Evolutionary conservation across 2,797 vertebrate species (phyloP).

Genomic region (Oophaga sylvatica): DNA sequence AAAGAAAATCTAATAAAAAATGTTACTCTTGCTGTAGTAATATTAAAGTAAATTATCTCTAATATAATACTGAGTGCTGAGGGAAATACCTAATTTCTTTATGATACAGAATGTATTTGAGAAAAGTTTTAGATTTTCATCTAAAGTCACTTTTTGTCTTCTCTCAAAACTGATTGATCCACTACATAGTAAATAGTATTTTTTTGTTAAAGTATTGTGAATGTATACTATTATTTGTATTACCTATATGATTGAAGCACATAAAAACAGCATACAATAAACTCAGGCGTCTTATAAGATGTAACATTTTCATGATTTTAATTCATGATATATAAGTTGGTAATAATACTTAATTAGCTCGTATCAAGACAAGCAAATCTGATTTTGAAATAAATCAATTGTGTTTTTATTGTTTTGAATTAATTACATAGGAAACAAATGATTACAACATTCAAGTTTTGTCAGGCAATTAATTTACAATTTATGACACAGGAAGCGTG

Average conservation of each 20-base stretch:
- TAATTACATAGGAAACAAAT: slow-evolving; percentile 54
- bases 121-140: too few species aligned
- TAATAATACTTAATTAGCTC: slow-evolving; percentile 53
- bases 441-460: slow-evolving; percentile 50
- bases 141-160: too few species aligned
- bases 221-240: background rate
- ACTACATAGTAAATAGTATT: too few species aligned
- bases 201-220: too few species aligned
- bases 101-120: too few species aligned
- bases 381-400: slow-evolving; percentile 50
- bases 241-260: background rate
- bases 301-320: slow-evolving; percentile 14
- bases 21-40: too few species aligned
- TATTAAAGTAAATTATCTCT: too few species aligned
- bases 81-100: too few species aligned
- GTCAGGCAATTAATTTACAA: slow-evolving; percentile 52
- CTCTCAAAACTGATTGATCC: too few species aligned
- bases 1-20: too few species aligned
- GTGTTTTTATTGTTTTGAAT: slow-evolving; percentile 48
- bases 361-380: slow-evolving; percentile 49
- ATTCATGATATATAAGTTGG: slow-evolving; percentile 7
- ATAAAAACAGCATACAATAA: background rate
- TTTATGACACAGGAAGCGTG: slow-evolving; percentile 38
- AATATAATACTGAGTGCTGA: too few species aligned
- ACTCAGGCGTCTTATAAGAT: background rate